Evolutionary conservation across 2,888 invertebrate species (phyloP).

Genomic region (Pandemis corylana): DNA sequence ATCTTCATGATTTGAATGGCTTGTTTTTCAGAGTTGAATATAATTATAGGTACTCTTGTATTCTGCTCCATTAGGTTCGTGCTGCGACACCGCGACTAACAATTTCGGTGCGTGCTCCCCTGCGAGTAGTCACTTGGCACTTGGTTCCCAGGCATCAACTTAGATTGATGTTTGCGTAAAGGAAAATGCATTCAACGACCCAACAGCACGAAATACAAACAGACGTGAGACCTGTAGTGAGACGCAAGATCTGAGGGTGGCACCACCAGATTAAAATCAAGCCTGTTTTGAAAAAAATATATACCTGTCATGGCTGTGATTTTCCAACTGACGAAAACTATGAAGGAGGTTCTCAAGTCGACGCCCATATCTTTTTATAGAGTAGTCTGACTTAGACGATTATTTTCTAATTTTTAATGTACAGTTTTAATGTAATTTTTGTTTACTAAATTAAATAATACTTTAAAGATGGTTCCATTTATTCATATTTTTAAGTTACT

Average conservation of each 20-base stretch:
- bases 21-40: neutral
- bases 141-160: conserved; percentile 10
- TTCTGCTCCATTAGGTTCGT: neutral
- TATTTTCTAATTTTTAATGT: too few species aligned
- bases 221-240: neutral
- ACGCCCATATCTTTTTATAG: too few species aligned
- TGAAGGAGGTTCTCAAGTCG: too few species aligned
- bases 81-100: conserved; percentile 11
- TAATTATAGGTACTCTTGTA: neutral
- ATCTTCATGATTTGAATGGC: neutral
- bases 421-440: too few species aligned
- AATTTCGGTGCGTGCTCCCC: conserved; percentile 30
- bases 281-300: neutral
- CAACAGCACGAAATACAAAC: neutral
- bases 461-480: too few species aligned
- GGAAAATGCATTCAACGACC: conserved; percentile 32
- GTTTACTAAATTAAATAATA: too few species aligned
- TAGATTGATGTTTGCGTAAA: conserved; percentile 34
- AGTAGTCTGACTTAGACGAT: too few species aligned
- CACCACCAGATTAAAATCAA: neutral
- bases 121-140: conserved; percentile 21
- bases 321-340: too few species aligned
- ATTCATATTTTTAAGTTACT: too few species aligned
- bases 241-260: neutral
- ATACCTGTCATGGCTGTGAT: too few species aligned